phyloP scores from a whole-genome alignment of 2,797 vertebrate genomes.

The Triplophysa bombifrons region DNA sequence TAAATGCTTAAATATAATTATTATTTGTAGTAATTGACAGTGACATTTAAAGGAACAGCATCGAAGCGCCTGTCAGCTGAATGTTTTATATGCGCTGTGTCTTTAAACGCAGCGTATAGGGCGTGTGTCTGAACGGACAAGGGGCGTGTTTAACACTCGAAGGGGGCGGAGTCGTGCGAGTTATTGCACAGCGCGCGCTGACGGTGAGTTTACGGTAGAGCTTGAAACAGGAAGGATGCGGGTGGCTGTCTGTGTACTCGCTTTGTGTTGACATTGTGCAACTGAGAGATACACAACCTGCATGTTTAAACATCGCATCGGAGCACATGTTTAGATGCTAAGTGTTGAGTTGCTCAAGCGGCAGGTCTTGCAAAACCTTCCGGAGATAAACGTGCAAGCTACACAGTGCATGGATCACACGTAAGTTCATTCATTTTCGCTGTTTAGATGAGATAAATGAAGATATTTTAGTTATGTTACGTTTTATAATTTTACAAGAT shows the following conservation, averaged over 20 bases:
- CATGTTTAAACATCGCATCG: not conserved
- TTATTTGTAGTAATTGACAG: no score
- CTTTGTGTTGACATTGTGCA: not conserved
- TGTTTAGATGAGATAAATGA: not conserved
- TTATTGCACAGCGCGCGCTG: slow-evolving; percentile 17
- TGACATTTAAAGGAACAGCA: not conserved
- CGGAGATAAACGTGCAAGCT: not conserved
- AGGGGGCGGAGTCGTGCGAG: slow-evolving; percentile 32
- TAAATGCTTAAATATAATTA: not conserved
- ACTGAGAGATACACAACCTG: not conserved
- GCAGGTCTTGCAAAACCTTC: not conserved
- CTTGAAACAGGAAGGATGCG: slow-evolving; percentile 56
- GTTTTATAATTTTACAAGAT: not conserved
- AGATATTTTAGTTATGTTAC: no score
- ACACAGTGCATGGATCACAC: slow-evolving; percentile 14
- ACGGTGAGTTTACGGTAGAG: not conserved
- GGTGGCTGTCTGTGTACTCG: not conserved
- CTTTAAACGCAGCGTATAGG: slow-evolving; percentile 28
- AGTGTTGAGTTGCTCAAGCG: not conserved
- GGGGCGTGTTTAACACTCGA: slow-evolving; percentile 32
- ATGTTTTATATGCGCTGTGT: not conserved
- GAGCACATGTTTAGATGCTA: not conserved
- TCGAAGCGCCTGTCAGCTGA: not conserved
- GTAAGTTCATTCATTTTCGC: slow-evolving; percentile 8
- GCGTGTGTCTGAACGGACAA: slow-evolving; percentile 12